These are phyloP conservation scores for Pyrocoelia pectoralis DNA, from an alignment of 2,888 invertebrate species.

Conservation along the genomic window DNA sequence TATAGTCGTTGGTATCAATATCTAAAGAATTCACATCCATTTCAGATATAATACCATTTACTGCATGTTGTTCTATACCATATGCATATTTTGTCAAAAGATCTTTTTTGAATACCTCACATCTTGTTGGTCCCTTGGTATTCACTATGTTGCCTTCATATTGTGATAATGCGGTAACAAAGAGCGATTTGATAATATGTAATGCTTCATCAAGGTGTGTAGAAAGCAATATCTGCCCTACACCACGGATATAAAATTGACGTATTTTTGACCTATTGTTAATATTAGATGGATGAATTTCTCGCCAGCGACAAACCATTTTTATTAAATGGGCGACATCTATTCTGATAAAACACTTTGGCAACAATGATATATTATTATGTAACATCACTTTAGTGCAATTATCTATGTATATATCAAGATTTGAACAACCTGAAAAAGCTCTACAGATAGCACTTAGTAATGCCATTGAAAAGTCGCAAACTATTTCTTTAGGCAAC, in stretches of 20 bases:
- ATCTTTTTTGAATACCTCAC: too few relatives aligned
- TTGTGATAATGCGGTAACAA: slow-evolving; percentile 4
- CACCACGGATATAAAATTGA: slow-evolving; percentile 5
- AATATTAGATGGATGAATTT: not conserved
- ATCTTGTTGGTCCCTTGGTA: too few relatives aligned
- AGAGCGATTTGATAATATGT: not conserved
- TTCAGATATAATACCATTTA: too few relatives aligned
- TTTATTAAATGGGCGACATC: slow-evolving; percentile 15
- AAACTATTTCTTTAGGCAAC: slow-evolving; percentile 23
- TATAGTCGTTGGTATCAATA: too few relatives aligned
- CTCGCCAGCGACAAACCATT: not conserved
- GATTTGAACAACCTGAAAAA: not conserved
- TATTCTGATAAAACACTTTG: slow-evolving; percentile 16
- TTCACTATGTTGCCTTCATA: not conserved
- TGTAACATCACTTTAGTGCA: not conserved
- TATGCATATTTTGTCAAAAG: too few relatives aligned
- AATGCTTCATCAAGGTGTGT: not conserved
- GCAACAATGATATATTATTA: not conserved
- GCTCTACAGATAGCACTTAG: slow-evolving; percentile 16
- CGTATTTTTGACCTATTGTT: not conserved
- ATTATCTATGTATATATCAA: not conserved
- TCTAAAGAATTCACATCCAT: too few relatives aligned
- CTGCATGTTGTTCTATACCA: too few relatives aligned
- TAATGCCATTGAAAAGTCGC: slow-evolving; percentile 23
- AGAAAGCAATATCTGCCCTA: slow-evolving; percentile 5